phyloP scores from a whole-genome alignment of 1,140 invertebrate genomes.

The Reticulitermes speratus region DNA sequence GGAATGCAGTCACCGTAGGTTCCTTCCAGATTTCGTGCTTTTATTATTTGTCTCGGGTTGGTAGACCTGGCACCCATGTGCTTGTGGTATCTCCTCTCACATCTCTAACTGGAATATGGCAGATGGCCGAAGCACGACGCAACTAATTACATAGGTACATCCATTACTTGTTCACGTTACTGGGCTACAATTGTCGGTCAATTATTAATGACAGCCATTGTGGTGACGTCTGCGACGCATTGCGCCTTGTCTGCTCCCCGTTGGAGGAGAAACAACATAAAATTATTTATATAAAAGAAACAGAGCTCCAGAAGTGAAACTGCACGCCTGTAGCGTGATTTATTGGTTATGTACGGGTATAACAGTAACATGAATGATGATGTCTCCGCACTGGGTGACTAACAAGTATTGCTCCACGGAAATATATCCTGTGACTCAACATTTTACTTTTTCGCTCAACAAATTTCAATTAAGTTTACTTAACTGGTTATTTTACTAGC shows the following conservation, averaged over 20 bases:
- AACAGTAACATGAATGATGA: neutral
- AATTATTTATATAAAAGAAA: constrained; percentile 15
- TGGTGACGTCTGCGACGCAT: neutral
- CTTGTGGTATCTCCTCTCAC: neutral
- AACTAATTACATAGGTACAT: neutral
- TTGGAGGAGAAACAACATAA: too few relatives aligned
- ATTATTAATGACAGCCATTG: neutral
- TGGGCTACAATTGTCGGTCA: neutral
- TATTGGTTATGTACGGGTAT: neutral
- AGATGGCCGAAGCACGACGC: neutral
- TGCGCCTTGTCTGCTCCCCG: neutral
- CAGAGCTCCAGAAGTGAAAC: neutral
- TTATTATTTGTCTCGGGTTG: neutral
- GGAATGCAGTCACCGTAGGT: too few relatives aligned
- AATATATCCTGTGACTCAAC: too few relatives aligned
- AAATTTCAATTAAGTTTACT: too few relatives aligned
- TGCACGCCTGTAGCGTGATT: neutral
- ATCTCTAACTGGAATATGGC: neutral
- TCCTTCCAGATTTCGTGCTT: too few relatives aligned
- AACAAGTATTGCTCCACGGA: neutral
- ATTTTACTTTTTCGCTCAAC: too few relatives aligned
- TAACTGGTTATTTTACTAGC: too few relatives aligned
- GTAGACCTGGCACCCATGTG: neutral
- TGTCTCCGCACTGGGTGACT: neutral
- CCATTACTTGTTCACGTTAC: neutral